phyloP scores from a whole-genome alignment of 1,140 invertebrate genomes.

The Listronotus oregonensis region DNA sequence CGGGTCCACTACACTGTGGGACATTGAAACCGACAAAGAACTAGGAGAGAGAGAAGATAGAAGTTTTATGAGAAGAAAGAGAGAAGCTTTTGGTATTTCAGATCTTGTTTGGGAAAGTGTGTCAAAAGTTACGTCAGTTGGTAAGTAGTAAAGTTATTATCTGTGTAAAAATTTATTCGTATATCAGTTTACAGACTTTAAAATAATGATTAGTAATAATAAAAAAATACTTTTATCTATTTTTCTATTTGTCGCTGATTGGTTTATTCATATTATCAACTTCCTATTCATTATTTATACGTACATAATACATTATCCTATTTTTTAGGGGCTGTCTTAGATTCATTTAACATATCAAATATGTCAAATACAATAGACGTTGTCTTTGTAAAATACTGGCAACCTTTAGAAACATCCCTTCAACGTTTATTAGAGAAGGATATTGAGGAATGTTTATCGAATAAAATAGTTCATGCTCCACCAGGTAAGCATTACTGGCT shows the following conservation, averaged over 20 bases:
- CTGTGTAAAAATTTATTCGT: too few relatives aligned
- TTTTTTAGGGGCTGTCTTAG: constrained; percentile 52
- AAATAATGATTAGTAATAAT: too few relatives aligned
- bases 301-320: too few relatives aligned
- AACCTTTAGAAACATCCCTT: constrained; percentile 56
- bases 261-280: too few relatives aligned
- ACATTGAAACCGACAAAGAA: constrained; percentile 55
- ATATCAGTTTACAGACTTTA: too few relatives aligned
- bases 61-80: constrained; percentile 47
- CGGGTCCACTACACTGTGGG: constrained; percentile 52
- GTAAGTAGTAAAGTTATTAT: constrained; percentile 43
- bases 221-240: too few relatives aligned
- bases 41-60: constrained; percentile 48
- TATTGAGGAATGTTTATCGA: constrained; percentile 47
- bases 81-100: constrained; percentile 22
- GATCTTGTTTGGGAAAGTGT: constrained; percentile 36
- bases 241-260: too few relatives aligned
- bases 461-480: constrained; percentile 52
- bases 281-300: too few relatives aligned
- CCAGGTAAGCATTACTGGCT: constrained; percentile 39
- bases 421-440: constrained; percentile 58
- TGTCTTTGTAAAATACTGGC: constrained; percentile 63
- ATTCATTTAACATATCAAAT: constrained; percentile 41
- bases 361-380: constrained; percentile 59
- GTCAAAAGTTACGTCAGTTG: constrained; percentile 51